Base-by-base conservation (phyloP, 2,888 invertebrate genomes). In the Scaeva pyrastri region DNA sequence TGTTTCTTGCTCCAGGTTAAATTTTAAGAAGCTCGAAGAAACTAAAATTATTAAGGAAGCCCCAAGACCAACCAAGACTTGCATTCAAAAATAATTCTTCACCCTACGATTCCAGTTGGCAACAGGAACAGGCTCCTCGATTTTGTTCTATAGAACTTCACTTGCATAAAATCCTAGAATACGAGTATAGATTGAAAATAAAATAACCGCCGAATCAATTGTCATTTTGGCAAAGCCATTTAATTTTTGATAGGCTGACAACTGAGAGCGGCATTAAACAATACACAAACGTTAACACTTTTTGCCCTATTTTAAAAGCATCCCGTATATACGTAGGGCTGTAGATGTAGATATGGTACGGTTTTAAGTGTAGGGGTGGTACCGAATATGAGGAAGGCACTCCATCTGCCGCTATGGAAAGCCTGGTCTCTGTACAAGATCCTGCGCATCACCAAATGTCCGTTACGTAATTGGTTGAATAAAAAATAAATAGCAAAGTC, bases 391-490 rank as follows among this genome's bases (percentile, higher is more conserved):
- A 78, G 64, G 71, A 77, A 58, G 58, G 48, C 71, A 81, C 68
- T 77, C 56, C 75, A 86, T 70, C 81, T 81, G 86, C 81, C 16
- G 12, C 41, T 62, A 72, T 50, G 16, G 23, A 58, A 55, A 70
- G 45, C 76, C 50, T 79, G 41, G 68, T 62, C 41, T 56, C 60
- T 62, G 58, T 58, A 68, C 62, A 82, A 50, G 89, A 89, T 88
- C 88, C 71, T 89, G 90, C 90, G 90, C 89, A 88, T 58, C 80
- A 71, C 16, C 71, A 62, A 21, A 36, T 64, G 75, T 48, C 79
- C 75, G 88, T 89, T 89, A 88, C 85, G 88, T 89, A 89, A 88
- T 88, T 86, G 81, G 62, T 77, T 70, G 77, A 83, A 48, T 41
- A 56, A 19, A 71, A 41, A 16, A 56, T 45, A 71, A 41, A 16